A percentile compares a stretch with the other conserved stretches of the same genome.
These are phyloP conservation scores for Lycaon pictus DNA, from an alignment of 2,113 vertebrate species.

Conservation along the genomic window DNA sequence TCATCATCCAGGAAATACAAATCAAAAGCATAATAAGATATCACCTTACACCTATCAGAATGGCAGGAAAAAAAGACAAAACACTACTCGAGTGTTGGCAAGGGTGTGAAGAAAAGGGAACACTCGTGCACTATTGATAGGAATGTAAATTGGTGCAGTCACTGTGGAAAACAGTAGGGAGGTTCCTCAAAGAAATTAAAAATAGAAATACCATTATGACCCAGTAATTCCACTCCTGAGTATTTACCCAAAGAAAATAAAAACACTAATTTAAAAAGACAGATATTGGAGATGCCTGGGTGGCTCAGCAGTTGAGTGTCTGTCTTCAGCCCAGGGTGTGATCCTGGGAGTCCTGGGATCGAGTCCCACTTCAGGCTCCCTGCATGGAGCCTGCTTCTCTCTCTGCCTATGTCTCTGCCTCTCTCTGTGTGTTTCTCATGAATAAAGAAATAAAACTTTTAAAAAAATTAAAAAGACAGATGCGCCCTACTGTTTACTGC, in stretches of 20 bases:
- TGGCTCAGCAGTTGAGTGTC: too few species aligned
- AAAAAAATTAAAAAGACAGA: neutral
- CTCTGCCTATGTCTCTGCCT: too few species aligned
- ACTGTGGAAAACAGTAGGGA: neutral
- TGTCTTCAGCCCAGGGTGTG: too few species aligned
- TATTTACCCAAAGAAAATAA: neutral
- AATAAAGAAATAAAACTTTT: too few species aligned
- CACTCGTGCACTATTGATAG: neutral
- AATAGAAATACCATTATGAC: neutral
- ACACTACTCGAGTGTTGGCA: neutral
- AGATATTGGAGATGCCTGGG: too few species aligned
- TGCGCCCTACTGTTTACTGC: neutral
- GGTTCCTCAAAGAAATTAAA: neutral
- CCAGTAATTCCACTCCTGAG: neutral
- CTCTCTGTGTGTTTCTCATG: too few species aligned
- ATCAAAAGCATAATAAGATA: neutral
- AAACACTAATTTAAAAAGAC: neutral
- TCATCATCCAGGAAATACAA: neutral
- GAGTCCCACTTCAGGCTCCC: too few species aligned
- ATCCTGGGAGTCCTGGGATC: too few species aligned
- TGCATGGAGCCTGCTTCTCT: too few species aligned
- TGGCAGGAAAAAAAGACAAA: neutral
- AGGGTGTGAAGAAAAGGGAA: neutral
- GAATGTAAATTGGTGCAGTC: neutral
- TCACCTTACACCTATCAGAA: neutral